Percentiles rank a stretch among this genome's conserved stretches.
phyloP scores from a whole-genome alignment of 53 echinoderm and acorn worm genomes.

The Pentamera pediparva region DNA sequence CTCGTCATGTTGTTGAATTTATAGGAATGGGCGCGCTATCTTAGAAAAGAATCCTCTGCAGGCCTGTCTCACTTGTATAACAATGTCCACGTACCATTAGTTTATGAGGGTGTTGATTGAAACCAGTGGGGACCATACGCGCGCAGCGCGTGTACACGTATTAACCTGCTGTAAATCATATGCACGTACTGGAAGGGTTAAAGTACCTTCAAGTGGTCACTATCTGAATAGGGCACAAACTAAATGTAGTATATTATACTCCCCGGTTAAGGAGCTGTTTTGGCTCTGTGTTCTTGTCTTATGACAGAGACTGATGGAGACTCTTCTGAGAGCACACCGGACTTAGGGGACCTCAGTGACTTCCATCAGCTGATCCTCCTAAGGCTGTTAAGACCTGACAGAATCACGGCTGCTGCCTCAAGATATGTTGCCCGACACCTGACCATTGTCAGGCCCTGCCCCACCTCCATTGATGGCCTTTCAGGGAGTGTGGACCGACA shows the following conservation, averaged over 20 bases:
- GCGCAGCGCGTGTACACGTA: no score
- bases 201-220: no score
- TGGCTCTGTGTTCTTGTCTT: background rate
- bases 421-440: constrained; percentile 66
- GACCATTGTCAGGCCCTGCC: constrained; percentile 71
- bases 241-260: background rate
- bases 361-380: constrained; percentile 91
- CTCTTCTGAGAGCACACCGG: constrained; percentile 67
- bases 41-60: no score
- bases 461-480: constrained; percentile 64
- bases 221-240: background rate
- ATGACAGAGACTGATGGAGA: constrained; percentile 35
- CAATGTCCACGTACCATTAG: no score
- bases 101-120: no score
- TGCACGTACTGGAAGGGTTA: no score
- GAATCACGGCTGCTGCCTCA: constrained; percentile 54
- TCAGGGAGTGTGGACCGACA: constrained; percentile 51
- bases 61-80: no score
- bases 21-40: no score
- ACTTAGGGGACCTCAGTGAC: constrained; percentile 71
- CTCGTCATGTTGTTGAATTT: no score
- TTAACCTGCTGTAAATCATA: no score
- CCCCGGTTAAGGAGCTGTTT: background rate
- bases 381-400: constrained; percentile 81
- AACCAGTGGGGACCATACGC: no score